A percentile compares a stretch with the other conserved stretches of the same genome.
Evolutionary conservation across 2,113 vertebrate genomes (phyloP).

Genomic region (Chiloscyllium plagiosum): DNA sequence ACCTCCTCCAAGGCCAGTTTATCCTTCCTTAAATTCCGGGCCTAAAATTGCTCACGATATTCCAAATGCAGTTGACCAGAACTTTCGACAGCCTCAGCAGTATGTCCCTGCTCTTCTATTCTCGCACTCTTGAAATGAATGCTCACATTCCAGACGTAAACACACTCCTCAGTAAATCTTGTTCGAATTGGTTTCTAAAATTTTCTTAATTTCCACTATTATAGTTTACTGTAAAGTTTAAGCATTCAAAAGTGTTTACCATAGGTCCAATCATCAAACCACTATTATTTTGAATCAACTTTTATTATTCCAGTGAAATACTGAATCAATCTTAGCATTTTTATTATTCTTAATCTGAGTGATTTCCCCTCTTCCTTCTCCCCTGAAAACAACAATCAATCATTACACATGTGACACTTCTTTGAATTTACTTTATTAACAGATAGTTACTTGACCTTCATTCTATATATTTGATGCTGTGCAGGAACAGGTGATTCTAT

Average conservation of each 20-base stretch:
- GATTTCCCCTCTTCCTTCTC: background rate
- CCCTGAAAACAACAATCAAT: background rate
- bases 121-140: too few relatives aligned
- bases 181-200: background rate
- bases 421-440: slow-evolving; percentile 5
- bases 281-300: background rate
- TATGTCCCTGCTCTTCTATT: too few relatives aligned
- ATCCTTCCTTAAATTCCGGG: too few relatives aligned
- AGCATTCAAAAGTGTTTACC: background rate
- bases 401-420: background rate
- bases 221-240: background rate
- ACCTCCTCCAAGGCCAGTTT: too few relatives aligned
- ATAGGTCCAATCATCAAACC: background rate
- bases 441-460: background rate
- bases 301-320: background rate
- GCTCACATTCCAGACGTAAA: background rate
- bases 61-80: too few relatives aligned
- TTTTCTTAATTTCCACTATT: background rate
- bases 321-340: background rate
- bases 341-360: background rate
- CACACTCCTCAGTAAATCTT: background rate
- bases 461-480: background rate
- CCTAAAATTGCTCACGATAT: too few relatives aligned
- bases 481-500: background rate
- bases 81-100: too few relatives aligned